These are phyloP conservation scores for Megalopta genalis DNA, from an alignment of 1,140 invertebrate species.

Conservation along the genomic window DNA sequence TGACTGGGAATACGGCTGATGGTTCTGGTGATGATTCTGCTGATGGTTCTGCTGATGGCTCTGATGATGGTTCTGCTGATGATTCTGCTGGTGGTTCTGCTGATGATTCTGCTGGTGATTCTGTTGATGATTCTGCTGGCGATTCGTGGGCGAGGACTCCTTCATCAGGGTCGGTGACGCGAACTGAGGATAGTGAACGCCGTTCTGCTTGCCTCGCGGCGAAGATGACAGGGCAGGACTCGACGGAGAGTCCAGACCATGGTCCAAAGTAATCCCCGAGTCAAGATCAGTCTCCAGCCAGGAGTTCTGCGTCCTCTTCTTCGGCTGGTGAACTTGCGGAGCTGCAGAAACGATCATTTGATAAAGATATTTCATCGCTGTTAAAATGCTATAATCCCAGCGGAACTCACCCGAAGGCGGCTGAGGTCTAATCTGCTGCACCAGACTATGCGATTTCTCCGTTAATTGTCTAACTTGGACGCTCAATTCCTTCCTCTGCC, in stretches of 20 bases:
- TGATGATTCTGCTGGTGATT: slow-evolving; percentile 58
- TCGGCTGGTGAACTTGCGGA: slow-evolving; percentile 71
- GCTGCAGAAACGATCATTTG: slow-evolving; percentile 41
- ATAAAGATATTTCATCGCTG: too few relatives aligned
- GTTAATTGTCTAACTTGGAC: slow-evolving; percentile 90
- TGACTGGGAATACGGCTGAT: slow-evolving; percentile 22
- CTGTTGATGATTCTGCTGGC: slow-evolving; percentile 52
- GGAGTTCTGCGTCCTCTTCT: slow-evolving; percentile 80
- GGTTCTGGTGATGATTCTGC: slow-evolving; percentile 7
- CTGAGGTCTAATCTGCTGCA: slow-evolving; percentile 80
- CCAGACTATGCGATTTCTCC: slow-evolving; percentile 84
- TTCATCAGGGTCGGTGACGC: slow-evolving; percentile 62
- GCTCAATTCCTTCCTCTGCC: slow-evolving; percentile 90
- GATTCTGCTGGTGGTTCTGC: slow-evolving; percentile 4
- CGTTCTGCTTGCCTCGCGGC: slow-evolving; percentile 64
- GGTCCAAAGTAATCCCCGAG: slow-evolving; percentile 85
- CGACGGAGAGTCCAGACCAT: slow-evolving; percentile 77
- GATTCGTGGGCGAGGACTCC: slow-evolving; percentile 55
- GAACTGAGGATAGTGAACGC: slow-evolving; percentile 58
- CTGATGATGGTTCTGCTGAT: slow-evolving; percentile 54
- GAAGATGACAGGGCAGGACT: slow-evolving; percentile 67
- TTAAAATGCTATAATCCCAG: too few relatives aligned
- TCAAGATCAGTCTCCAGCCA: slow-evolving; percentile 96
- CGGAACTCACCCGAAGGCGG: slow-evolving; percentile 64
- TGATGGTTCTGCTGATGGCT: neutral